phyloP scores from a whole-genome alignment of 2,888 invertebrate species.

The Protophormia terraenovae region DNA sequence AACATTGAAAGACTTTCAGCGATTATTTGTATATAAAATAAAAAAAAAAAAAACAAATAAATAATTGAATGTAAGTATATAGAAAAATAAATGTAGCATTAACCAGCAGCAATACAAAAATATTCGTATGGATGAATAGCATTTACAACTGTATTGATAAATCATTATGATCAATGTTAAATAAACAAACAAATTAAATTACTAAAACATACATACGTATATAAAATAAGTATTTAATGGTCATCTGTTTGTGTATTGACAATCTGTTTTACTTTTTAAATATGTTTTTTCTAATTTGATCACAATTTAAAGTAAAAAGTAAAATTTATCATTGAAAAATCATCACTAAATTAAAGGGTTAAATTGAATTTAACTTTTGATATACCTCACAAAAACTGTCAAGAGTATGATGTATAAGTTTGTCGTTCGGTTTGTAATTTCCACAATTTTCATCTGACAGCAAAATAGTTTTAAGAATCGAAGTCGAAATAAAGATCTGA shows the following conservation, averaged over 20 bases:
- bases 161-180: constrained; percentile 11
- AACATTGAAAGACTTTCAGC: constrained; percentile 23
- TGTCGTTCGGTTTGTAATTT: too few species aligned
- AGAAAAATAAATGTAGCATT: constrained; percentile 19
- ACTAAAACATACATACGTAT: background rate
- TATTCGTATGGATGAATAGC: background rate
- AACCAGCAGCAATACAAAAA: background rate
- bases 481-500: too few species aligned
- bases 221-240: background rate
- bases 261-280: background rate
- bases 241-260: background rate
- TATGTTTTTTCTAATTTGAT: background rate
- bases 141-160: constrained; percentile 5
- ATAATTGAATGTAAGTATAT: background rate
- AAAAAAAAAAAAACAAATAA: background rate
- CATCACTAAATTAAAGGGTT: too few species aligned
- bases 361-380: too few species aligned
- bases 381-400: too few species aligned
- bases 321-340: too few species aligned
- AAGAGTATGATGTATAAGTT: too few species aligned
- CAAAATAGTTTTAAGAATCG: too few species aligned
- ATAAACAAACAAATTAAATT: background rate
- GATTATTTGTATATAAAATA: constrained; percentile 1
- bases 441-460: too few species aligned
- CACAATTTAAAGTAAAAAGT: too few species aligned